Evolutionary conservation across 2,888 invertebrate genomes (phyloP), one percentile per base, ranked within the genome.

Genomic region (Tricholauxania praeusta): DNA sequence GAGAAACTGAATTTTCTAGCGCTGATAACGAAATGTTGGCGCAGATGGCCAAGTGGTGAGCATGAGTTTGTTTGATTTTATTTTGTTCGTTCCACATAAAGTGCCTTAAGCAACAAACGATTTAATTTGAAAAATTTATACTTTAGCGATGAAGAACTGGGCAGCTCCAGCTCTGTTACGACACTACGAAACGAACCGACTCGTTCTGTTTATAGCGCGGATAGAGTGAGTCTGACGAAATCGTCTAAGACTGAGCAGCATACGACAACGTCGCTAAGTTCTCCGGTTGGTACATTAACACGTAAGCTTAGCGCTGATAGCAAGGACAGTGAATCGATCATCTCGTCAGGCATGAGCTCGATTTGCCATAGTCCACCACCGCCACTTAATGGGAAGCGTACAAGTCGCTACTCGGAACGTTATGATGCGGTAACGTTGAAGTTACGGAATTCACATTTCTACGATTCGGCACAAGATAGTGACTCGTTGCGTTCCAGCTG

Each of bases 281-380:
- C 39, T 39, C 39, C 39, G 8, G 39, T 74, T 22, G 79, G 71
- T 12, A 79, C 80, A 0, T 39, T 79, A 2, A 84, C 80, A 72
- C 80, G 79, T 68, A 85, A 85, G 74, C 39, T 8, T 39, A 39
- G 39, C 39, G 39, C 39, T 39, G 84, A 86, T 22, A 85, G 82
- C 55, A 79, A 82, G 74, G 86, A 86, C 64, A 78, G 81, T 0
- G 83, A 84, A 66, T 86, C 86, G 5, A 84, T 86, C 10, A 80
- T 85, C 8, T 86, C 86, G 3, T 86, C 86, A 12, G 86, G 86
- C 65, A 85, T 86, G 86, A 86, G 86, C 48, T 86, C 86, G 10
- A 77, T 86, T 68, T 85, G 83, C 75, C 81, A 84, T 53, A 86
- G 86, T 74, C 84, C 84, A 48, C 39, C 39, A 39, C 70, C 70